A percentile compares a stretch with the other conserved stretches of the same genome.
Conservation (phyloP, 2,113 vertebrate genomes). For the Polyodon spathula region DNA sequence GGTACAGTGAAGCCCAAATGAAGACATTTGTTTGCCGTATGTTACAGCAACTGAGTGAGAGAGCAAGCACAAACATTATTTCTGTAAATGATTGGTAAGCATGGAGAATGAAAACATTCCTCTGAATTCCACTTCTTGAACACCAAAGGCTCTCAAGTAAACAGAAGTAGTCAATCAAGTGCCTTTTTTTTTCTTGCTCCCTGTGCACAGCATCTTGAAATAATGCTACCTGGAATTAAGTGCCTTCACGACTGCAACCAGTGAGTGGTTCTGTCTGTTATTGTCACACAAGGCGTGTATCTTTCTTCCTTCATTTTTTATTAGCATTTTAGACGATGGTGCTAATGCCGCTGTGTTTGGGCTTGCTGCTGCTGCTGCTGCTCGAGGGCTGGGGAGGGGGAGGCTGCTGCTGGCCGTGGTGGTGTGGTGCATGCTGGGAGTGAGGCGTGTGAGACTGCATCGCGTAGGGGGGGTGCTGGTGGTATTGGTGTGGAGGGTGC, state of each 20-base stretch:
- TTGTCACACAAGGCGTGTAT: constrained; percentile 8
- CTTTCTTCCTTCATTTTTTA: constrained; percentile 9
- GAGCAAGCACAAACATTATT: constrained; percentile 8
- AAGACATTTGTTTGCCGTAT: constrained; percentile 17
- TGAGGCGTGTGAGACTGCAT: constrained; percentile 60
- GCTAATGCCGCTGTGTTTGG: constrained; percentile 94
- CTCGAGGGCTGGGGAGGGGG: constrained; percentile 36
- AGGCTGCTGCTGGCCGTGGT: constrained; percentile 63
- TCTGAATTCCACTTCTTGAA: constrained; percentile 17
- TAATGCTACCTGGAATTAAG: constrained; percentile 24
- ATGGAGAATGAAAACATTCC: constrained; percentile 23
- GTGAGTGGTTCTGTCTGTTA: constrained; percentile 10
- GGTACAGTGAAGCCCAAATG: constrained; percentile 11
- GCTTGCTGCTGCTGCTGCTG: constrained; percentile 64
- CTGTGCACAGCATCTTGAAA: constrained; percentile 16
- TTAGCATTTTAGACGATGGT: constrained; percentile 72
- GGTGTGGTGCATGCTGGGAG: constrained; percentile 53
- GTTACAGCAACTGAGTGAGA: constrained; percentile 18
- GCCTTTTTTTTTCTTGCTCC: constrained; percentile 12
- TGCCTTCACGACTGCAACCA: constrained; percentile 21
- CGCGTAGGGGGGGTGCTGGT: constrained; percentile 47
- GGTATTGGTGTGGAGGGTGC: constrained; percentile 67
- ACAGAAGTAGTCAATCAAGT: constrained; percentile 33
- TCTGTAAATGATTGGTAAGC: constrained; percentile 10
- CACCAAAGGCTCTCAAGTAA: constrained; percentile 25